Base-by-base conservation (phyloP, 2,888 invertebrate species). In the Bimastos eiseni region DNA sequence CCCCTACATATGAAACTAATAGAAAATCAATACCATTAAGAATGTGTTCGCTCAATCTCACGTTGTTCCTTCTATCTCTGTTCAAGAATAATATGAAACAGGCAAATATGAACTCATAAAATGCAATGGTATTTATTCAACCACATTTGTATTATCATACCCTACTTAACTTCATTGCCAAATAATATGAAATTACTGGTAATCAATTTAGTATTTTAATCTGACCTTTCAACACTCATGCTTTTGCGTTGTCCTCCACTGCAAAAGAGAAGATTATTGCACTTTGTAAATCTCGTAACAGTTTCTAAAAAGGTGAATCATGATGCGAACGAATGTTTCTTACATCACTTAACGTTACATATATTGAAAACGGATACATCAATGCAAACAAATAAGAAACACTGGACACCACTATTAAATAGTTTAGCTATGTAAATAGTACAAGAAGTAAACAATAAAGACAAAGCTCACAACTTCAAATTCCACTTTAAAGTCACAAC, bases 221-320 rank as follows among this genome's bases (percentile, higher is more conserved):
- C 90, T 24, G 0, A 92, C 94, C 95, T 94, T 93, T 96, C 96
- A 83, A 94, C 95, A 92, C 96, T 95, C 91, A 96, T 95, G 83
- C 96, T 96, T 92, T 96, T 96, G 70, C 95, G 93, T 36, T 95
- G 95, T 70, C 94, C 93, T 89, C 94, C 94, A 88, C 94, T 94
- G 92, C 41, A 93, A 90, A 89, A 90, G 91, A 90, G 83, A 90
- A 88, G 91, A 8, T 30, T 19, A 83, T n/a, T 86, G 33, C 83
- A 13, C 37, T 36, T 86, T 34, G 11, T 70, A 15, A 89, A 34
- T 34, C 70, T 41, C 1, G 19, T 21, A 37, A 70, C 70, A 70
- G 70, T n/a, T 70, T 70, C 70, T 70, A 70, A n/a, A 70, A 70
- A n/a, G 30, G 8, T 70, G 4, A n/a, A n/a, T 17, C 2, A 11